These are phyloP conservation scores for Chelonus formosanus DNA, from an alignment of 2,888 invertebrate genomes.

Conservation along the genomic window DNA sequence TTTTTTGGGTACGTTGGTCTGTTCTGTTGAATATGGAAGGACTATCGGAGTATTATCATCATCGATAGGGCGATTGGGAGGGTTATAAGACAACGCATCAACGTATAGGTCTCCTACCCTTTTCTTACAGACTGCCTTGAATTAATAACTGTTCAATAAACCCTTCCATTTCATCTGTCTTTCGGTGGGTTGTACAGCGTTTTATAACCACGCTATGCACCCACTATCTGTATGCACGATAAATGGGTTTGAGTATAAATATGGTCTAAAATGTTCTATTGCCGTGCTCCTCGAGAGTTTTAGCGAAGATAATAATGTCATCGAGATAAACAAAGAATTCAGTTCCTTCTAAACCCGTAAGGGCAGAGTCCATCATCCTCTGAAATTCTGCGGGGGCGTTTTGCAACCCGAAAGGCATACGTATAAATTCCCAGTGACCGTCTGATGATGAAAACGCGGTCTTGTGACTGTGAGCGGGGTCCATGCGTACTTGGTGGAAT, in stretches of 20 bases:
- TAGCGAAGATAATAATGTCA: neutral
- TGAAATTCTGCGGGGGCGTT: neutral
- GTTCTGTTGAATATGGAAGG: no score
- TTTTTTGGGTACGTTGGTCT: no score
- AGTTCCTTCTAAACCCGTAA: no score
- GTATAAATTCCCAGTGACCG: neutral
- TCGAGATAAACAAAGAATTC: neutral
- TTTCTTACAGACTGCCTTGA: no score
- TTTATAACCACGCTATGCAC: neutral
- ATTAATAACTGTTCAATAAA: no score
- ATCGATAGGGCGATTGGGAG: no score
- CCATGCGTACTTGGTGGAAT: neutral
- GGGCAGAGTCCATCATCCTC: neutral
- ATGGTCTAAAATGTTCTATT: neutral
- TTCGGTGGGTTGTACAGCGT: neutral
- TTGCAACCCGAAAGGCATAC: neutral
- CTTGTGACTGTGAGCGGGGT: neutral
- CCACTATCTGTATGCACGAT: neutral
- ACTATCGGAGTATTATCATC: no score
- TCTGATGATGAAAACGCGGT: neutral
- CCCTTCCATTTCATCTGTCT: neutral
- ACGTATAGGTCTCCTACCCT: no score
- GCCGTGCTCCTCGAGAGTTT: neutral
- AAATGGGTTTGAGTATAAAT: neutral
- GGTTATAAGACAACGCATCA: no score